phyloP scores from a whole-genome alignment of 2,113 vertebrate species.

The Pseudopodoces humilis region DNA sequence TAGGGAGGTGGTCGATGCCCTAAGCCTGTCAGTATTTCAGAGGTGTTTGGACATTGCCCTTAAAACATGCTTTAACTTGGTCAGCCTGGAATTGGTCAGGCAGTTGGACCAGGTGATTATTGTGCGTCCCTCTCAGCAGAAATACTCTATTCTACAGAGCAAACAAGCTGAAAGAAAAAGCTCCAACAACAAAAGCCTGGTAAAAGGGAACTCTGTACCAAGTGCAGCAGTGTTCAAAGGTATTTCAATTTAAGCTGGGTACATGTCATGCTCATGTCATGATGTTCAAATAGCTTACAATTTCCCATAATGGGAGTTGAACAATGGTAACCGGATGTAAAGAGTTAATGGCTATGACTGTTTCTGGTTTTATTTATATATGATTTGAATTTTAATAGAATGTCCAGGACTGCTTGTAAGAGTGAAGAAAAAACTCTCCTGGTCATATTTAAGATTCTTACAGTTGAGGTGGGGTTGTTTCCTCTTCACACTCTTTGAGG shows the following conservation, averaged over 20 bases:
- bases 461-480: neutral
- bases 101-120: neutral
- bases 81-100: neutral
- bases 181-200: fast-evolving
- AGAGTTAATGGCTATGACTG: neutral
- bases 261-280: fast-evolving
- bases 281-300: neutral
- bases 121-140: neutral
- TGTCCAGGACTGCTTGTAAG: neutral
- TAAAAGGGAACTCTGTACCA: neutral
- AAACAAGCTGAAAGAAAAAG: neutral
- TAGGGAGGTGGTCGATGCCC: fast-evolving
- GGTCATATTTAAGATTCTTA: neutral
- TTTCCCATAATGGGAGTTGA: neutral
- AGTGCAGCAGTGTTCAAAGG: neutral
- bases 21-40: neutral
- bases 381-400: neutral
- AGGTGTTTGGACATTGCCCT: neutral
- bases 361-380: neutral
- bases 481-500: neutral
- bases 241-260: neutral
- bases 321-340: neutral
- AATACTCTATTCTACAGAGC: neutral
- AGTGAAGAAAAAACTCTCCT: neutral
- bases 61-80: neutral